Evolutionary conservation across 2,888 invertebrate species (phyloP), one percentile per base, ranked within the genome.

Genomic region (Eristalis arbustorum): DNA sequence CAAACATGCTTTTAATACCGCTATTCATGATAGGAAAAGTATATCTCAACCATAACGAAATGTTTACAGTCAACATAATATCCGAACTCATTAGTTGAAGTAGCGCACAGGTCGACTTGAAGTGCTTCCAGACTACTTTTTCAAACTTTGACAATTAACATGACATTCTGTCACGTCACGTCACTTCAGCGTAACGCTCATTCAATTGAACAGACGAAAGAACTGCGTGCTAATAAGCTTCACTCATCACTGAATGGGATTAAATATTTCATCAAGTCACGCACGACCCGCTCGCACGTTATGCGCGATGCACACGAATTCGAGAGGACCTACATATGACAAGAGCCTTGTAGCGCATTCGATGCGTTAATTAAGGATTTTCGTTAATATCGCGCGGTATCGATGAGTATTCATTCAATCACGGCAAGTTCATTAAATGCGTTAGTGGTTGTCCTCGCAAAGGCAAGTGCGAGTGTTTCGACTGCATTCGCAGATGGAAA

Each of bases 291-390:
- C 42, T n/a, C 42, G 37, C 59, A 75, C 42, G 10, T 10, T 40
- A n/a, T 22, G 18, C 49, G 10, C 11, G 34, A 49, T 25, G 4
- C 37, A 37, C 28, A 57, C 57, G 57, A n/a, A 22, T 28, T 4
- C 23, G 59, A 40, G 8, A 13, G 31, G 63, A 13, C 61, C 37
- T 31, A 37, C 37, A 37, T 31, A 31, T 2, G 31, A 76, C 66
- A 66, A 59, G 23, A 71, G 31, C 40, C 25, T 25, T 68, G 62
- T 40, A 63, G 76, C n/a, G 76, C 62, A 63, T 64, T 63, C 63
- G 72, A 78, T 59, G 67, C 73, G 69, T 83, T 77, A 77, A 83
- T 73, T 77, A 63, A 40, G 34, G 57, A 57, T 56, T 42, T 74
- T 69, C 69, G 40, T 67, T 56, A 63, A 63, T 56, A 56, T 62